Percentiles rank a stretch among this genome's conserved stretches.
Evolutionary conservation across 2,888 invertebrate species (phyloP).

Genomic region (Mythimna vitellina): DNA sequence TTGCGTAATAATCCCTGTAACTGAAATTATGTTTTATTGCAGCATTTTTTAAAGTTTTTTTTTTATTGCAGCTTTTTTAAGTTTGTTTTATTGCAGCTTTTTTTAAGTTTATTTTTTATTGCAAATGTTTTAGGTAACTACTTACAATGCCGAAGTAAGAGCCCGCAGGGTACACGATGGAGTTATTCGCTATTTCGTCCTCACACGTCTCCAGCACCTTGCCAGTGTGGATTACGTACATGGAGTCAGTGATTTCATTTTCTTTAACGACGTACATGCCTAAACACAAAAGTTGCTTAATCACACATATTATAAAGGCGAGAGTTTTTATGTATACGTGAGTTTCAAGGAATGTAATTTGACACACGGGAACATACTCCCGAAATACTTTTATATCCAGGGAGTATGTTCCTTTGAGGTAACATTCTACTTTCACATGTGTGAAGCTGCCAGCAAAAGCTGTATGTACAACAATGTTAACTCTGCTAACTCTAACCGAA

Average conservation of each 20-base stretch:
- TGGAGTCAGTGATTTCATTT: conserved; percentile 80
- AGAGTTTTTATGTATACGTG: no score
- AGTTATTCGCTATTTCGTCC: conserved; percentile 44
- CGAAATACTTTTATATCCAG: no score
- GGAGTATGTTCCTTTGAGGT: no score
- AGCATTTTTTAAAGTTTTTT: neutral
- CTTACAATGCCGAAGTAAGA: conserved; percentile 80
- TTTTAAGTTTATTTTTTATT: neutral
- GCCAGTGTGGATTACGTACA: conserved; percentile 84
- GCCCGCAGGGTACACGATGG: conserved; percentile 68
- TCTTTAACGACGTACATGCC: conserved; percentile 83
- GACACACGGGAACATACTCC: no score
- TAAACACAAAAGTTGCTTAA: conserved; percentile 41
- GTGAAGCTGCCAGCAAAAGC: neutral
- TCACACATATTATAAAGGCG: neutral
- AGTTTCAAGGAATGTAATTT: no score
- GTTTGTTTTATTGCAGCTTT: neutral
- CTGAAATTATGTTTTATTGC: conserved; percentile 63
- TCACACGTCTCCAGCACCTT: conserved; percentile 72
- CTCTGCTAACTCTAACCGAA: no score
- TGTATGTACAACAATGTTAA: neutral
- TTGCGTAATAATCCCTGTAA: conserved; percentile 77
- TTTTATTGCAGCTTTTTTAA: neutral
- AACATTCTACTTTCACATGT: no score
- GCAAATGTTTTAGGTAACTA: neutral